Evolutionary conservation across 1,140 invertebrate species (phyloP).

Genomic region (Neocloeon triangulifer): DNA sequence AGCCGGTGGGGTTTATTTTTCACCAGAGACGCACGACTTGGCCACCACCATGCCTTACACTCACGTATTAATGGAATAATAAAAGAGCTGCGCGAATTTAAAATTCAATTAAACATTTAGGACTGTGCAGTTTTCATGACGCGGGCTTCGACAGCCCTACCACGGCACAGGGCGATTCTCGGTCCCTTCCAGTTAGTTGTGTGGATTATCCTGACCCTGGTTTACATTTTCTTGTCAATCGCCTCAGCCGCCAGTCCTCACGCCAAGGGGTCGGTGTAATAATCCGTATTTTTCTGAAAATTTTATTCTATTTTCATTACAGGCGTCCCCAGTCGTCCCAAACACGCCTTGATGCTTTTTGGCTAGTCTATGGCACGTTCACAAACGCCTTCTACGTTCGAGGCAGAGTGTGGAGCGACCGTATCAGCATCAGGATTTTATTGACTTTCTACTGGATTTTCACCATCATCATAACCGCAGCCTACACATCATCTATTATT

Average conservation of each 20-base stretch:
- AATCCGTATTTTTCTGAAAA: background rate
- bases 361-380: slow-evolving; percentile 55
- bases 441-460: slow-evolving; percentile 39
- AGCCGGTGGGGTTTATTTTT: slow-evolving; percentile 39
- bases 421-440: slow-evolving; percentile 22
- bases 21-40: slow-evolving; percentile 22
- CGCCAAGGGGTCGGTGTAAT: too few relatives aligned
- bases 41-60: slow-evolving; percentile 33
- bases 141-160: slow-evolving; percentile 42
- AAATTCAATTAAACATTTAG: too few relatives aligned
- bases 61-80: too few relatives aligned
- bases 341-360: slow-evolving; percentile 12
- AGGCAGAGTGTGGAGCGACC: slow-evolving; percentile 40
- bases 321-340: background rate
- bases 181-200: slow-evolving; percentile 55
- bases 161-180: slow-evolving; percentile 55
- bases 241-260: slow-evolving; percentile 42
- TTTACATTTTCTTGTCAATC: slow-evolving; percentile 44
- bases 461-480: slow-evolving; percentile 53
- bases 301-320: background rate
- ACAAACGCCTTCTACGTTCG: slow-evolving; percentile 53
- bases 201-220: slow-evolving; percentile 40
- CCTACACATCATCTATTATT: slow-evolving; percentile 55
- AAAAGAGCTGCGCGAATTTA: too few relatives aligned
- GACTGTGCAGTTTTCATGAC: slow-evolving; percentile 55